phyloP scores from a whole-genome alignment of 2,113 vertebrate species.

The Istiophorus platypterus region DNA sequence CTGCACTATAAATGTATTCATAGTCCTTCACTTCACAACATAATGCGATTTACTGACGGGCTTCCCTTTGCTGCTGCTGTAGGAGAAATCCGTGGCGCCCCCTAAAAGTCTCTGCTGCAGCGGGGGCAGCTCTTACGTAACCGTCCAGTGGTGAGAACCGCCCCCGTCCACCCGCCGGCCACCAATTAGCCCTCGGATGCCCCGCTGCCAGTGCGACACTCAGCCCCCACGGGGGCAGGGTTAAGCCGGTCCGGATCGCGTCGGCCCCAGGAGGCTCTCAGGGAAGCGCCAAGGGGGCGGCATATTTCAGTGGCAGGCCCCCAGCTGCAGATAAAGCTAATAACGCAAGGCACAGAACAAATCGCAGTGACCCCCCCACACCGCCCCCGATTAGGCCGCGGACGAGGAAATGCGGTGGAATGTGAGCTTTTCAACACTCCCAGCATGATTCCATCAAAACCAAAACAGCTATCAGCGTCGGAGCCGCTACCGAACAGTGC shows the following conservation, averaged over 20 bases:
- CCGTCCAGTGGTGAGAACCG: conserved; percentile 14
- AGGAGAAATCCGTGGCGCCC: conserved; percentile 20
- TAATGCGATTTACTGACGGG: conserved; percentile 27
- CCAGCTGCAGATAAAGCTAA: conserved; percentile 78
- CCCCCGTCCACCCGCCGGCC: conserved; percentile 15
- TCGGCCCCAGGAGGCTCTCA: conserved; percentile 64
- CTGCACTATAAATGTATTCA: conserved; percentile 43
- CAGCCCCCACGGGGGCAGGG: too few species aligned
- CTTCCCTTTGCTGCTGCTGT: conserved; percentile 34
- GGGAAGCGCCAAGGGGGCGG: conserved; percentile 56
- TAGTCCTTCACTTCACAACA: conserved; percentile 43
- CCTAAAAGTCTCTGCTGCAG: conserved; percentile 25
- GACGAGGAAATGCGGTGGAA: conserved; percentile 80
- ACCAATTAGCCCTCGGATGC: conserved; percentile 48
- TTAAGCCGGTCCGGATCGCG: conserved; percentile 72
- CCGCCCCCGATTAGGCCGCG: conserved; percentile 50
- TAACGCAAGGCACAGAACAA: conserved; percentile 73
- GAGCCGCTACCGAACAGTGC: not conserved
- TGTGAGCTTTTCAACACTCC: conserved; percentile 83
- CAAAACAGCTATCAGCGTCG: conserved; percentile 71
- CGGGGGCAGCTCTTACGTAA: conserved; percentile 29
- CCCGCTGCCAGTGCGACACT: conserved; percentile 5
- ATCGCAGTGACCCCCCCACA: conserved; percentile 62
- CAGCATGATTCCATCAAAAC: conserved; percentile 77
- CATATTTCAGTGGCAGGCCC: conserved; percentile 83